Base-by-base conservation (phyloP, 2,888 invertebrate genomes). In the Corythucha ciliata region DNA sequence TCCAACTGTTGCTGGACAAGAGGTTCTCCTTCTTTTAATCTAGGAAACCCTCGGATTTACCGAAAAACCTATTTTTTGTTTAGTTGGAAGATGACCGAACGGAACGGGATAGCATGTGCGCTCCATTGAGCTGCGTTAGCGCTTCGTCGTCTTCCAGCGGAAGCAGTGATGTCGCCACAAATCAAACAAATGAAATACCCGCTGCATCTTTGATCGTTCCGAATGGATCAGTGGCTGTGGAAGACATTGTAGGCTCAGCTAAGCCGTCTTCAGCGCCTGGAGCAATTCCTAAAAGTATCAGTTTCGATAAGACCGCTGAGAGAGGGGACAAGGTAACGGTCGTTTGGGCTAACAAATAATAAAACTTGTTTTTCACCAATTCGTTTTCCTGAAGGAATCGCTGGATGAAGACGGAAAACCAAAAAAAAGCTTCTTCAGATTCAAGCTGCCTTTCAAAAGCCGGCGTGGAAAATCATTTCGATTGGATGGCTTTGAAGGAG, bases 221-320 rank as follows among this genome's bases (percentile, higher is more conserved):
- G 33, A 63, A 62, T 33, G 62, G 63, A 48, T 61, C 64, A 24
- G 58, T 58, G 16, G 63, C 64, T 53, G 33, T 48, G 4, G 25
- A 45, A 12, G 47, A 47, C 51, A 48, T 8, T n/a, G 20, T 25
- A n/a, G 27, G 27, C 10, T 29, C 27, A 24, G 53, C 53, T 27
- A 39, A 53, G 14, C 49, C 58, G 2, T 49, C 54, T 24, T 22
- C 74, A 18, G 81, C 83, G 0, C 37, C 22, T 14, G 89, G 89
- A 1, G 86, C 89, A 2, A 90, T 91, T 63, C 88, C 89, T 1
- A 91, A 91, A 69, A 90, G 88, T 63, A 90, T 90, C 61, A 89
- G 87, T 66, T 90, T 90, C 63, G 90, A 91, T 69, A 84, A 88
- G 66, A 86, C 86, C 1, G 88, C 89, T 0, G 87, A 88, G 64